Evolutionary conservation across 2,888 invertebrate genomes (phyloP).

Genomic region (Callimorpha dominula): DNA sequence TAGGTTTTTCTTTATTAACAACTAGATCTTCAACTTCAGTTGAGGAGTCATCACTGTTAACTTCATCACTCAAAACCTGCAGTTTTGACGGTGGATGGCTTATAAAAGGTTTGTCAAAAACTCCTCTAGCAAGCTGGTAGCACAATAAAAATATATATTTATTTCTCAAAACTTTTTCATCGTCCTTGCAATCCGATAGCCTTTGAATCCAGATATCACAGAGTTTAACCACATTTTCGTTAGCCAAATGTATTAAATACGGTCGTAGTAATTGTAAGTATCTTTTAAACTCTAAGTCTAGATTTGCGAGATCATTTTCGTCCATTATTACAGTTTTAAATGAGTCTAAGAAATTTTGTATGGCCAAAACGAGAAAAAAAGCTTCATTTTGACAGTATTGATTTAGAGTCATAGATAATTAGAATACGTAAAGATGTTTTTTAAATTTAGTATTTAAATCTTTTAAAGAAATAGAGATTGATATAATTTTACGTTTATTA

Average conservation of each 20-base stretch:
- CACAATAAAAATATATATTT: conserved; percentile 75
- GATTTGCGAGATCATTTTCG: conserved; percentile 57
- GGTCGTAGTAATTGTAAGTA: conserved; percentile 76
- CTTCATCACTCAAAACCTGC: conserved; percentile 58
- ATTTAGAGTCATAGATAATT: neutral
- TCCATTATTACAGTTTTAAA: conserved; percentile 59
- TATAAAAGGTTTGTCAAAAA: conserved; percentile 71
- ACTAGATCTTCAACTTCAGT: conserved; percentile 68
- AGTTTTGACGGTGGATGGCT: conserved; percentile 64
- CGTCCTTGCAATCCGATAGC: conserved; percentile 63
- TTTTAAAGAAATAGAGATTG: neutral
- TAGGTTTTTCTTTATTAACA: conserved; percentile 60
- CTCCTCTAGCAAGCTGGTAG: conserved; percentile 75
- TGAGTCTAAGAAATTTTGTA: conserved; percentile 19
- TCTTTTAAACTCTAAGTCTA: conserved; percentile 75
- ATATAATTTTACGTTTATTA: too few relatives aligned
- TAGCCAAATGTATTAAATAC: conserved; percentile 67
- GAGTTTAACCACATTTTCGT: conserved; percentile 65
- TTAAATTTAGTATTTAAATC: neutral
- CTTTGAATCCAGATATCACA: conserved; percentile 79
- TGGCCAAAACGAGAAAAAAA: conserved; percentile 31
- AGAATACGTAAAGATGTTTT: neutral
- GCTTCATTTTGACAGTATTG: conserved; percentile 14
- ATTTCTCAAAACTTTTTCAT: conserved; percentile 72
- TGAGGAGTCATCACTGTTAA: conserved; percentile 63